These are phyloP conservation scores for Oscheius onirici DNA, from an alignment of 2,888 invertebrate species.

Conservation along the genomic window DNA sequence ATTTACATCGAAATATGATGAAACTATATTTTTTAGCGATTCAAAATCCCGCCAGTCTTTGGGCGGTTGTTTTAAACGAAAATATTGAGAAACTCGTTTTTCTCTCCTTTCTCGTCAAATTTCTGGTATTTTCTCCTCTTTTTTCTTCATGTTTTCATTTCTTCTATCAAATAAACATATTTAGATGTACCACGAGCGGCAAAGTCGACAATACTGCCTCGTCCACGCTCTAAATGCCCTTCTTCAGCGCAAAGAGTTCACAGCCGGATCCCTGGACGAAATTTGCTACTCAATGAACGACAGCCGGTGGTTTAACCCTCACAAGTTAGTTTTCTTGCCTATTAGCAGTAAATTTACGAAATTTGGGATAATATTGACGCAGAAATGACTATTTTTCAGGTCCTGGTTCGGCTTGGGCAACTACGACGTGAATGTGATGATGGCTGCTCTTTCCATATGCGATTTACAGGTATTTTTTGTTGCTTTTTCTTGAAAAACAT, in stretches of 20 bases:
- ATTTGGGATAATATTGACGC: background rate
- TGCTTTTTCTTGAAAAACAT: background rate
- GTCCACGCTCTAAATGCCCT: conserved; percentile 68
- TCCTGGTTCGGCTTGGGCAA: conserved; percentile 86
- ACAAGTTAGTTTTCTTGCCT: conserved; percentile 45
- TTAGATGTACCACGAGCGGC: conserved; percentile 65
- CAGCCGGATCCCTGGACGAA: conserved; percentile 53
- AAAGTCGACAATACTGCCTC: conserved; percentile 64
- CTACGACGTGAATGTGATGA: conserved; percentile 97
- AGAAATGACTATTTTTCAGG: conserved; percentile 39
- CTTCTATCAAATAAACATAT: too few relatives aligned
- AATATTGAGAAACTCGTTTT: too few relatives aligned
- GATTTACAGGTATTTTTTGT: conserved; percentile 37
- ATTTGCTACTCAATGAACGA: conserved; percentile 61
- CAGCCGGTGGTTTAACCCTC: conserved; percentile 67
- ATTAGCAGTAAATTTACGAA: too few relatives aligned
- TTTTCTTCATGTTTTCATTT: too few relatives aligned
- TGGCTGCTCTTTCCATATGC: conserved; percentile 82
- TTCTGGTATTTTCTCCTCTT: too few relatives aligned
- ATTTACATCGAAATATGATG: too few relatives aligned
- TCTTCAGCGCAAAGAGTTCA: conserved; percentile 50
- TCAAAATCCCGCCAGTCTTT: too few relatives aligned
- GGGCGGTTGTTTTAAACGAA: too few relatives aligned
- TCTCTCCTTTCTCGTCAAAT: too few relatives aligned
- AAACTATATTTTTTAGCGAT: too few relatives aligned